Evolutionary conservation across 2,113 vertebrate species (phyloP).

Genomic region (Callorhinus ursinus): DNA sequence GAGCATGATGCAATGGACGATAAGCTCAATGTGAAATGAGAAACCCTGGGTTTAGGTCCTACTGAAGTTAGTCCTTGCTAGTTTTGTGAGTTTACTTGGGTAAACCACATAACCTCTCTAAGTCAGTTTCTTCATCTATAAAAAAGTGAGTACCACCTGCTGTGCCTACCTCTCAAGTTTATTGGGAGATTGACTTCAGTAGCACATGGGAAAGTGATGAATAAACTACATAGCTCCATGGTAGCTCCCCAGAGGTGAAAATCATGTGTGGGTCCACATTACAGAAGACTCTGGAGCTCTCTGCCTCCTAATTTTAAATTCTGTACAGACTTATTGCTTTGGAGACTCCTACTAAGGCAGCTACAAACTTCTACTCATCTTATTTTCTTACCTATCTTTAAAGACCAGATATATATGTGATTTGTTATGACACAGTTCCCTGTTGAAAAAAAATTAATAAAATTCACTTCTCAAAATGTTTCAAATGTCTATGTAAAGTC

Average conservation of each 20-base stretch:
- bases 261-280: not conserved
- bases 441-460: not conserved
- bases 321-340: not conserved
- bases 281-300: not conserved
- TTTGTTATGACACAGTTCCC: not conserved
- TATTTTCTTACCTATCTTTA: conserved; percentile 40
- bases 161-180: not conserved
- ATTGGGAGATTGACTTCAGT: not conserved
- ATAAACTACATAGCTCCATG: not conserved
- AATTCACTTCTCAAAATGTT: conserved; percentile 49
- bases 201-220: not conserved
- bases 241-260: not conserved
- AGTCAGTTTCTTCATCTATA: not conserved
- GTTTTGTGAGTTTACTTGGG: not conserved
- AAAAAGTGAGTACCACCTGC: not conserved
- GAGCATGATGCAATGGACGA: not conserved
- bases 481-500: conserved; percentile 19
- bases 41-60: not conserved
- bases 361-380: not conserved
- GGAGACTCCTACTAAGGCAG: not conserved
- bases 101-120: conserved; percentile 22
- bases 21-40: not conserved
- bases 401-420: not conserved
- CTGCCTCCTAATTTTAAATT: not conserved
- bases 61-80: not conserved